phyloP scores from a whole-genome alignment of 2,113 vertebrate species.

The Halichoeres trimaculatus region DNA sequence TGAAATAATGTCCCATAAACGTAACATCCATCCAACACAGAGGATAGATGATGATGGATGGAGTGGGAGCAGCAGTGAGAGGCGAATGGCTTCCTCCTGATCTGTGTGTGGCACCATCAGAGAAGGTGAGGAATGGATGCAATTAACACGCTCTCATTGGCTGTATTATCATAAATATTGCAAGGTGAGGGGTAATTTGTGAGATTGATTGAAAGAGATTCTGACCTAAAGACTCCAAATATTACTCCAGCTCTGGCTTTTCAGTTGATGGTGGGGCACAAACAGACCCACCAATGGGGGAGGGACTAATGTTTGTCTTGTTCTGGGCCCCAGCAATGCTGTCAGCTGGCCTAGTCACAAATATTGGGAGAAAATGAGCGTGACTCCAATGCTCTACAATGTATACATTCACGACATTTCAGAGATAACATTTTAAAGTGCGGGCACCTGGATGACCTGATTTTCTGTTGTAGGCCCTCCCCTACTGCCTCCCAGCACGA shows the following conservation, averaged over 20 bases:
- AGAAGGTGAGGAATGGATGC: conserved; percentile 70
- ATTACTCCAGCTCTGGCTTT: conserved; percentile 35
- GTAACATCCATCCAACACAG: conserved; percentile 56
- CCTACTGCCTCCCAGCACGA: too few relatives aligned
- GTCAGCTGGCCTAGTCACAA: too few relatives aligned
- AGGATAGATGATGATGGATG: conserved; percentile 60
- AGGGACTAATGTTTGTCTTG: too few relatives aligned
- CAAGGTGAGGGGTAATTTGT: conserved; percentile 73
- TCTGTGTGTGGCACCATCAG: conserved; percentile 53
- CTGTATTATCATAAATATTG: conserved; percentile 76
- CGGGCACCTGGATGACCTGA: too few relatives aligned
- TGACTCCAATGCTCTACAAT: too few relatives aligned
- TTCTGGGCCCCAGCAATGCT: too few relatives aligned
- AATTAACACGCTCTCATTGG: conserved; percentile 70
- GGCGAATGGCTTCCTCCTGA: conserved; percentile 47
- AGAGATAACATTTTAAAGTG: too few relatives aligned
- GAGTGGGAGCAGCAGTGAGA: conserved; percentile 25
- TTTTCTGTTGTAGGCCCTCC: too few relatives aligned
- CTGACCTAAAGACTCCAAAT: conserved; percentile 54
- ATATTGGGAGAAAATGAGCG: too few relatives aligned
- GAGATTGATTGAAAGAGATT: conserved; percentile 67
- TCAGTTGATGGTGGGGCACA: not conserved
- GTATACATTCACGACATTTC: too few relatives aligned
- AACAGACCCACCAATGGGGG: too few relatives aligned
- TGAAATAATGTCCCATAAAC: conserved; percentile 54